Evolutionary conservation across 2,797 vertebrate genomes (phyloP), one percentile per base, ranked within the genome.

Genomic region (Pogonophryne albipinna): DNA sequence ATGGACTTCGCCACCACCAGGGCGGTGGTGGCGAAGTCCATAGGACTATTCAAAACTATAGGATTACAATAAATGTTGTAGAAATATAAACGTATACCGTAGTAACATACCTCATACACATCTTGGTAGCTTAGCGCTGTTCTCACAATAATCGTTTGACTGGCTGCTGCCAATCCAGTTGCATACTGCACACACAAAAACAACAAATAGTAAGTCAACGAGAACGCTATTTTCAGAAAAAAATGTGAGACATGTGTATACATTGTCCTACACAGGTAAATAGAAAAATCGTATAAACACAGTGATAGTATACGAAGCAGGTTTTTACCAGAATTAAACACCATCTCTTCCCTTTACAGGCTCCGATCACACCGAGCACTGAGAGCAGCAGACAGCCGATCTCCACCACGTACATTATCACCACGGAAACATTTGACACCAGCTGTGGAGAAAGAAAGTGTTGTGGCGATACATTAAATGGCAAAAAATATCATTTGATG

Each of bases 41-140:
- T n/a, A n/a, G n/a, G n/a, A n/a, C n/a, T n/a, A n/a, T n/a, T n/a
- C n/a, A n/a, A n/a, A n/a, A n/a, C n/a, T 4, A 14, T 1, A 59
- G 6, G 2, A 53, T 49, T 13, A 41, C 20, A 56, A 10, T 6
- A 41, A 19, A 64, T 31, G 51, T 23, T 58, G 19, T n/a, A 23
- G 49, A 64, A 45, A 55, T 34, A 41, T 0, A 12, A 57, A 34
- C 50, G 3, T 52, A 65, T 64, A 60, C 1, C 4, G 23, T 57
- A 10, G 16, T 17, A 57, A 34, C 23, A 0, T 89, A 94, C 93
- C 92, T 94, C 92, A 13, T 93, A 94, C 49, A 92, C 66, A 46
- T 92, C 92, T 73, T 93, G 92, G 71, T 94, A 94, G 70, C 85
- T 93, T 17, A 94, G 73, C 3, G 93, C 91, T 19, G 93, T 92